Evolutionary conservation across 1,140 invertebrate genomes (phyloP), one percentile per base, ranked within the genome.

Genomic region (Nautilus pompilius): DNA sequence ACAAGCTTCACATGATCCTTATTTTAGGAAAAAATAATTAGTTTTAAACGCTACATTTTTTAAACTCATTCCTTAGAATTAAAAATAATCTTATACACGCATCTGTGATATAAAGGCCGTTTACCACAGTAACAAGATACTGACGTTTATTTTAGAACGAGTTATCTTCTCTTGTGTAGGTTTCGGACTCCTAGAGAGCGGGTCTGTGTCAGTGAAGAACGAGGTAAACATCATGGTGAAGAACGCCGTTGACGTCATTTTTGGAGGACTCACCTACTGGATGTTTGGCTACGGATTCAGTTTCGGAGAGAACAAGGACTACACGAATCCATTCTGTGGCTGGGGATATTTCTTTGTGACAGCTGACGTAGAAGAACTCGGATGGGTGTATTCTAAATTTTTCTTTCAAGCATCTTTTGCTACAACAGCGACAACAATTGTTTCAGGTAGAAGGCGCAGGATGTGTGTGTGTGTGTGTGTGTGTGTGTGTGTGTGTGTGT

Each of bases 401-500:
- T 77, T 80, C 36, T 82, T 81, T 54, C 78, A 80, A 62, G 71
- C 77, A 28, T 74, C 73, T 1, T 77, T 75, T 60, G 73, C 75
- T 24, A 77, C 75, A 6, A 77, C 75, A 24, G 71, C 75, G 2
- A 77, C 75, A 55, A 77, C 75, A 0, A 77, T 77, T 53, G 75
- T 87, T 8, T 85, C 84, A 0, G 86, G 86, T 93, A 91, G 90
- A 86, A n/a, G n/a, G n/a, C n/a, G n/a, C n/a, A n/a, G n/a, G n/a
- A n/a, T n/a, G n/a, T n/a, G n/a, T n/a, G n/a, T n/a, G n/a, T n/a
- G n/a, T n/a, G n/a, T n/a, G n/a, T n/a, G n/a, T n/a, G n/a, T n/a
- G n/a, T n/a, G n/a, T n/a, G n/a, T n/a, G n/a, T n/a, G n/a, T n/a
- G n/a, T n/a, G n/a, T n/a, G n/a, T n/a, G n/a, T n/a, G n/a, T n/a